phyloP scores from a whole-genome alignment of 1,140 invertebrate species.

The Bombus pyrosoma region DNA sequence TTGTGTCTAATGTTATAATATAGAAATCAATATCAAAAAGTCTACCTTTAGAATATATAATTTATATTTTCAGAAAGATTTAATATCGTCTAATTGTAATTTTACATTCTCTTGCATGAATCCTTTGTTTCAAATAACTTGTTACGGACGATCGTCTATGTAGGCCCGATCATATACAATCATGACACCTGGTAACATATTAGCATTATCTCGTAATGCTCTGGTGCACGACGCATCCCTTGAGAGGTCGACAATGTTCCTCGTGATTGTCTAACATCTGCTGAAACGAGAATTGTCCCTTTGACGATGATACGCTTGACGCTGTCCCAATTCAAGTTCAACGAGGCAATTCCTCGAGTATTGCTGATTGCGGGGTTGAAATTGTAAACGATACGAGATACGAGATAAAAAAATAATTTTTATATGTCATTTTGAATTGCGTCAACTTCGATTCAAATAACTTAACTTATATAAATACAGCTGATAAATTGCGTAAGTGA shows the following conservation, averaged over 20 bases:
- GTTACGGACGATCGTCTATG: neutral
- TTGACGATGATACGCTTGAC: conserved; percentile 22
- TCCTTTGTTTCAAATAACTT: neutral
- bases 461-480: no score
- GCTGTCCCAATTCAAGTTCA: neutral
- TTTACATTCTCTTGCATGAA: neutral
- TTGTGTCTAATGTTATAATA: no score
- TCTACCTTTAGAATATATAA: no score
- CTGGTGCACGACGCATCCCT: neutral
- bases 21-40: no score
- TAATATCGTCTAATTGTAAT: no score
- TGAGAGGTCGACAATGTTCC: conserved; percentile 1
- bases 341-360: neutral
- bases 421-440: no score
- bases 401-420: no score
- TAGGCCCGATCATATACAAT: neutral
- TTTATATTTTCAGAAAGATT: no score
- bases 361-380: neutral
- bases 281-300: conserved; percentile 26
- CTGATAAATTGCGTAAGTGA: no score
- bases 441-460: no score
- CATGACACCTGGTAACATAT: conserved; percentile 34
- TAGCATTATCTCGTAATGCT: conserved; percentile 42
- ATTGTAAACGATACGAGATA: neutral
- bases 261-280: conserved; percentile 35